These are phyloP conservation scores for Synanthedon tipuliformis DNA, from an alignment of 2,888 invertebrate genomes.

Conservation along the genomic window DNA sequence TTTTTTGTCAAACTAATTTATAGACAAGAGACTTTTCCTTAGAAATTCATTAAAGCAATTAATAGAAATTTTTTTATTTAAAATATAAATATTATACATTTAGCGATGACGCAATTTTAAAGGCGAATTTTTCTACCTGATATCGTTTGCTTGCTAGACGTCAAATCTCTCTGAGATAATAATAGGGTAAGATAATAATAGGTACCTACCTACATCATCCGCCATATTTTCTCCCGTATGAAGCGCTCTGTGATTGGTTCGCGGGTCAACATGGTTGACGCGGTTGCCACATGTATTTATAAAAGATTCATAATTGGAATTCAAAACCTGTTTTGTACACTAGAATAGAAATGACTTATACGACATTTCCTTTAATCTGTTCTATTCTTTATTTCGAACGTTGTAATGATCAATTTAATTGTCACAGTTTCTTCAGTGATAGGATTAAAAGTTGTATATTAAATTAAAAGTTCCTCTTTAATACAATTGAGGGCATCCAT, in stretches of 20 bases:
- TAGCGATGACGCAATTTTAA: too few relatives aligned
- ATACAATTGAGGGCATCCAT: constrained; percentile 13
- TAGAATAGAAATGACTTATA: constrained; percentile 8
- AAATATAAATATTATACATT: too few relatives aligned
- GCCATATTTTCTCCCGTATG: constrained; percentile 45
- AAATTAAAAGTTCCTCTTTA: background rate
- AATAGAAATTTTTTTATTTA: too few relatives aligned
- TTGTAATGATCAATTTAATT: background rate
- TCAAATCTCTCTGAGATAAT: constrained; percentile 29
- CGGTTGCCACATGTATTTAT: constrained; percentile 9
- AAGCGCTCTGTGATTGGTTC: constrained; percentile 47
- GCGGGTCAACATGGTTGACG: constrained; percentile 51
- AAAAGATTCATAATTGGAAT: constrained; percentile 21
- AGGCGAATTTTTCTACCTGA: too few relatives aligned
- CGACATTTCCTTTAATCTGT: background rate
- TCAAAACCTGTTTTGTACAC: constrained; percentile 14
- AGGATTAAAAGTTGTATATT: background rate
- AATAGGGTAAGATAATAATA: constrained; percentile 43
- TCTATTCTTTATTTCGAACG: background rate
- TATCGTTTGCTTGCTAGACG: constrained; percentile 6
- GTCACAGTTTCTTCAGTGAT: background rate
- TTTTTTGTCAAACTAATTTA: background rate
- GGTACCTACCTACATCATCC: constrained; percentile 29
- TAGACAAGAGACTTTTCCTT: background rate
- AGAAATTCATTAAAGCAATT: background rate